phyloP scores from a whole-genome alignment of 2,113 vertebrate genomes.

The Mirza zaza region DNA sequence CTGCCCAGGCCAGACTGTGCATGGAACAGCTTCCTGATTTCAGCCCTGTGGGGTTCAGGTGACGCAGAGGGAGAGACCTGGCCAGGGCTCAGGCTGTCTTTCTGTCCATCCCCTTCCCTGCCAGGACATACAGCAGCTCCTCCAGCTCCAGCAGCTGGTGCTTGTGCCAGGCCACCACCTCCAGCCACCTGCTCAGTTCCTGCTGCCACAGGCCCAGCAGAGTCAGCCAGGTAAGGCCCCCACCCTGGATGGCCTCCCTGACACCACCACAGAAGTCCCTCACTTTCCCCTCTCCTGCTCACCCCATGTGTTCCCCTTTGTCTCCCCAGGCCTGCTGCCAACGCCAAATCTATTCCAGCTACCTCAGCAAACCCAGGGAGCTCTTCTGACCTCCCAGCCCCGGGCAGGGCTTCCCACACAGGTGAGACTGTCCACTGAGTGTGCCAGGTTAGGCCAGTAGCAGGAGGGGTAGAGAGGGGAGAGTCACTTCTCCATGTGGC shows the following conservation, averaged over 20 bases:
- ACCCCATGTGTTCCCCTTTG: neutral
- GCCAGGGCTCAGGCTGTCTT: conserved; percentile 5
- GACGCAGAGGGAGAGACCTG: neutral
- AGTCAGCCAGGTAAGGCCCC: conserved; percentile 90
- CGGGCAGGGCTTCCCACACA: conserved; percentile 91
- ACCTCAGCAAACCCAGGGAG: conserved; percentile 97
- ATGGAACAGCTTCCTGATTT: neutral
- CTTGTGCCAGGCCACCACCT: conserved; percentile 91
- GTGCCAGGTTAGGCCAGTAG: neutral
- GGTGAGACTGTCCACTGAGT: conserved; percentile 77
- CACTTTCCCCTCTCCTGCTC: neutral
- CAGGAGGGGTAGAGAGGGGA: no score
- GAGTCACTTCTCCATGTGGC: neutral
- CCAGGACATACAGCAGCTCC: conserved; percentile 93
- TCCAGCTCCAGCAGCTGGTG: conserved; percentile 94
- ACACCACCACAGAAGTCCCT: rapidly evolving
- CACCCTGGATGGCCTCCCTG: rapidly evolving
- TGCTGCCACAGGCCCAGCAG: conserved; percentile 93
- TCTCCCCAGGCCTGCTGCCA: conserved; percentile 89
- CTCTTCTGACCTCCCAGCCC: conserved; percentile 88
- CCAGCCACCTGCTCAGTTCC: conserved; percentile 92
- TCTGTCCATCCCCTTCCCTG: neutral
- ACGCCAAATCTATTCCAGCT: conserved; percentile 96
- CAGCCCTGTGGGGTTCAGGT: neutral
- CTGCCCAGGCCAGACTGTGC: neutral